Base-by-base conservation (phyloP, 2,797 vertebrate species). In the Danio jaintianensis region DNA sequence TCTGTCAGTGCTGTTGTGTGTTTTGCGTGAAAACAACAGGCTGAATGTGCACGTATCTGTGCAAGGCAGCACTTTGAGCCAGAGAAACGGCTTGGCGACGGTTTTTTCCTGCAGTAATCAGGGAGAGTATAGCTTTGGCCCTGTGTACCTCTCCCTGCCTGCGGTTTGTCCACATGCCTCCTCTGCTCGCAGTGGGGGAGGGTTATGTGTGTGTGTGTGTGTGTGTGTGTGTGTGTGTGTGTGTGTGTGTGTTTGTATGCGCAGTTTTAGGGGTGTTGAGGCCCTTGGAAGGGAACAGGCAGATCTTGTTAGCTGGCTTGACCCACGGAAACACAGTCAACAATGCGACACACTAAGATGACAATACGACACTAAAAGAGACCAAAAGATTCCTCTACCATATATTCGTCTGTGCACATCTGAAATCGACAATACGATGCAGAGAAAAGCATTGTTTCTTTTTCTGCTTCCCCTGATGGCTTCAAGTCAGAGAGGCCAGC, bases 131-230 rank as follows among this genome's bases (percentile, higher is more conserved):
- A 91, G 88, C 85, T 86, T 90, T 86, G 82, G 88, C 87, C 86
- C 89, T 86, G 88, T 90, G 88, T 88, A 88, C 88, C 90, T 92
- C 92, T 91, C 89, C 81, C 89, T 89, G 92, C 90, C 89, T 93
- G 92, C 89, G 93, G 93, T 93, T 92, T 90, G 89, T 89, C 92
- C 91, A 88, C 92, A 94, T 93, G 92, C 92, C 89, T 89, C 90
- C 88, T 89, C 88, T 88, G 90, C 85, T 89, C 83, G 87, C 88
- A 70, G 85, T 87, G 86, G 88, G 89, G 90, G 91, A 87, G 87
- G 87, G 82, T 84, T 85, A n/a, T n/a, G 82, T 78, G 76, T 48
- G 71, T 67, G 4, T 47, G 16, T 61, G n/a, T n/a, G n/a, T n/a
- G n/a, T n/a, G n/a, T n/a, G n/a, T n/a, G n/a, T n/a, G n/a, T n/a